Conservation (phyloP, 2,888 invertebrate genomes). For the Erebia epiphron region DNA sequence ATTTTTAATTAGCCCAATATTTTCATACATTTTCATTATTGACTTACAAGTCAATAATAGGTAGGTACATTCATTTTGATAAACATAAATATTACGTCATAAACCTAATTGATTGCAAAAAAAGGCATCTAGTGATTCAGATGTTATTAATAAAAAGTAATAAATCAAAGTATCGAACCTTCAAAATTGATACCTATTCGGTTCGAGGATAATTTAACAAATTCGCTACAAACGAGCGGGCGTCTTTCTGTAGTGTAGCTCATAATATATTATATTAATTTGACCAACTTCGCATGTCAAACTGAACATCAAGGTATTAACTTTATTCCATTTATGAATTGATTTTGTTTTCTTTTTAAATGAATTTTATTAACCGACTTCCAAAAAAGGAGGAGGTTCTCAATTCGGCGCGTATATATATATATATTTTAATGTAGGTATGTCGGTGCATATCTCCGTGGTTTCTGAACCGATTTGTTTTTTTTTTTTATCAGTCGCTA, state of each 20-base stretch:
- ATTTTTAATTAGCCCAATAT: too few species aligned
- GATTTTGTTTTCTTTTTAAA: slow-evolving; percentile 52
- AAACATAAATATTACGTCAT: background rate
- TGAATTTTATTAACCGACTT: too few species aligned
- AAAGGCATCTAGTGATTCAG: slow-evolving; percentile 7
- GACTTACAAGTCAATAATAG: too few species aligned
- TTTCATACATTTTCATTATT: too few species aligned
- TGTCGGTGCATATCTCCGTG: too few species aligned
- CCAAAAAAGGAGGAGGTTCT: too few species aligned
- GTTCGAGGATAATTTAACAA: slow-evolving; percentile 78
- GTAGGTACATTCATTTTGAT: too few species aligned
- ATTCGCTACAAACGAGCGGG: slow-evolving; percentile 74
- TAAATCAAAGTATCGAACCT: slow-evolving; percentile 40
- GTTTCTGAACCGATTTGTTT: too few species aligned
- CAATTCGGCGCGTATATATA: too few species aligned
- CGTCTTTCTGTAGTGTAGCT: slow-evolving; percentile 50
- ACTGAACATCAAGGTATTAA: slow-evolving; percentile 75
- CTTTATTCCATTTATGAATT: slow-evolving; percentile 74
- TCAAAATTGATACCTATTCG: slow-evolving; percentile 75
- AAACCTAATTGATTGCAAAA: background rate
- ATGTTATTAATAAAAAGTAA: slow-evolving; percentile 28
- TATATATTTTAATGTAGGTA: too few species aligned
- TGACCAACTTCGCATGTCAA: slow-evolving; percentile 74
- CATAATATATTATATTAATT: slow-evolving; percentile 81
- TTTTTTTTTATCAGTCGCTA: too few species aligned